Evolutionary conservation across 2,888 invertebrate genomes (phyloP).

Genomic region (Aricia artaxerxes): DNA sequence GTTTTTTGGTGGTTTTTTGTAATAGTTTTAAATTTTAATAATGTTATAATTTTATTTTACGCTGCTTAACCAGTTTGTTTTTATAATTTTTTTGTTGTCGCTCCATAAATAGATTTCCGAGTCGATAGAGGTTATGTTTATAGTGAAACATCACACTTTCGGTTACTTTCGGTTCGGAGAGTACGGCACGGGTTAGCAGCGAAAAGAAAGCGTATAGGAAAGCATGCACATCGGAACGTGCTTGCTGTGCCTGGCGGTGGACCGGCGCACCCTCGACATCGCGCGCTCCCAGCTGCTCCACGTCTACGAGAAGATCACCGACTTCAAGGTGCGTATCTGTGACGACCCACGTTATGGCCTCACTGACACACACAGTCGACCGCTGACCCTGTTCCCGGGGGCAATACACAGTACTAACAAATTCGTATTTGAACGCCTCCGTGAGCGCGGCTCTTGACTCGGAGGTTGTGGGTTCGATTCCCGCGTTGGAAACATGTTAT

Average conservation of each 20-base stretch:
- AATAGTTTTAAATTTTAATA: neutral
- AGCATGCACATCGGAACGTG: constrained; percentile 23
- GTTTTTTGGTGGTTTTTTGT: too few species aligned
- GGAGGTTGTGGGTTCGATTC: too few species aligned
- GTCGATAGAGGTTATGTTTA: neutral
- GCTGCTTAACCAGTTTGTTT: neutral
- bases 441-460: too few species aligned
- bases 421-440: too few species aligned
- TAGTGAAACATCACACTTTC: neutral
- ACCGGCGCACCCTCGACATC: constrained; percentile 15
- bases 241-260: constrained; percentile 18
- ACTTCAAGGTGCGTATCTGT: constrained; percentile 5
- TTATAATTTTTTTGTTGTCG: neutral
- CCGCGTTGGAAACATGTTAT: too few species aligned
- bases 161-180: too few species aligned
- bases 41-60: neutral
- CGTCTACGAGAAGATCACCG: constrained; percentile 23
- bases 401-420: too few species aligned
- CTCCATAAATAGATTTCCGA: neutral
- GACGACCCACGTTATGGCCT: too few species aligned
- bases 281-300: neutral
- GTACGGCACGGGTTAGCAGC: neutral
- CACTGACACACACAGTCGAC: too few species aligned
- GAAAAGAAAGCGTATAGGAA: neutral
- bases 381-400: too few species aligned